These are phyloP conservation scores for Aquatica leii DNA, from an alignment of 2,888 invertebrate species.

Conservation along the genomic window DNA sequence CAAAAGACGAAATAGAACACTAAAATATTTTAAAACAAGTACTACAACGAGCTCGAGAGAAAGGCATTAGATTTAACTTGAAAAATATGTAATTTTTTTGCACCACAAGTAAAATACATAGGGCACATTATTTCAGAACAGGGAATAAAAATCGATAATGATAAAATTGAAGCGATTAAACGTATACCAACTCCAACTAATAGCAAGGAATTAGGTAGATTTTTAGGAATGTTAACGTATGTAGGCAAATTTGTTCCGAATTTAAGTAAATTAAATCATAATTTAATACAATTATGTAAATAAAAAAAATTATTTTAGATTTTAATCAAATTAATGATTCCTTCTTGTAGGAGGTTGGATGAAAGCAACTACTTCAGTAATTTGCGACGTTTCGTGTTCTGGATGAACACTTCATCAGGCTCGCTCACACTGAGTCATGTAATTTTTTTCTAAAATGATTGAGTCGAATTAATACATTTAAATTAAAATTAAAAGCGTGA, in stretches of 20 bases:
- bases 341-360: too few relatives aligned
- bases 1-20: neutral
- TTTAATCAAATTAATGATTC: too few relatives aligned
- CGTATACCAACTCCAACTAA: neutral
- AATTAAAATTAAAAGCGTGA: too few relatives aligned
- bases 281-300: neutral
- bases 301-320: too few relatives aligned
- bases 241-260: neutral
- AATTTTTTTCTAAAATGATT: too few relatives aligned
- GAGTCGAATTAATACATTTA: too few relatives aligned
- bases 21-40: neutral
- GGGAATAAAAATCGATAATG: neutral
- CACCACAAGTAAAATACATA: neutral
- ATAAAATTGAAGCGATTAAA: neutral
- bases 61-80: neutral
- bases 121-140: neutral
- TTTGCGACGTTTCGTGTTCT: too few relatives aligned
- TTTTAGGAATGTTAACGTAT: slow-evolving; percentile 1
- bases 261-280: neutral
- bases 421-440: too few relatives aligned
- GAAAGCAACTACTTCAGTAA: too few relatives aligned
- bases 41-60: neutral
- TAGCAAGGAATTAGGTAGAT: neutral
- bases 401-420: too few relatives aligned
- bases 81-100: neutral